These are phyloP conservation scores for Caprella mutica DNA, from an alignment of 2,888 invertebrate genomes.

Conservation along the genomic window DNA sequence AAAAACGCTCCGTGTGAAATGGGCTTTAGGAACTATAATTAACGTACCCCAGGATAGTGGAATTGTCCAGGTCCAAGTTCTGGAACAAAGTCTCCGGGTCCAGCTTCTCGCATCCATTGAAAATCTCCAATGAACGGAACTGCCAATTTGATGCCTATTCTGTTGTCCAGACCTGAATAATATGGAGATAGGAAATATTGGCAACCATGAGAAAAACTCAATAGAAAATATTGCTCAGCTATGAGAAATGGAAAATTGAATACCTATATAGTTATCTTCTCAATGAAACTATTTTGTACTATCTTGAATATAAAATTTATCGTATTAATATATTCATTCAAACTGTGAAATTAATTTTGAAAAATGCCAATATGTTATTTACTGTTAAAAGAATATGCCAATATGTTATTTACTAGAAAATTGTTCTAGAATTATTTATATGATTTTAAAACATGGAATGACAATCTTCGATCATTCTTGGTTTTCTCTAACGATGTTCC, in stretches of 20 bases:
- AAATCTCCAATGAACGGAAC: conserved; percentile 30
- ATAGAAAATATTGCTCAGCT: too few species aligned
- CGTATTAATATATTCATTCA: too few species aligned
- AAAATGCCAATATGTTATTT: too few species aligned
- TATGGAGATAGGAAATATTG: background rate
- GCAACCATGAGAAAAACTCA: background rate
- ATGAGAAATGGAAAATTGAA: background rate
- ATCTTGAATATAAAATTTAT: too few species aligned
- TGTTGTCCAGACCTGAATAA: conserved; percentile 20
- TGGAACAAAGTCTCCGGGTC: conserved; percentile 23
- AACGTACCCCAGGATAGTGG: conserved; percentile 26
- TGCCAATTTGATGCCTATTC: conserved; percentile 20
- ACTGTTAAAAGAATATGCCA: too few species aligned
- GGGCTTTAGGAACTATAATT: background rate
- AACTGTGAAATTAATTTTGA: too few species aligned
- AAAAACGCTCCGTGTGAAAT: background rate
- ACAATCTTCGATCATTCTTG: too few species aligned
- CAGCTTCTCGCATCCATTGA: conserved; percentile 26
- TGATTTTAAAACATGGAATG: too few species aligned
- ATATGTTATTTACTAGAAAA: too few species aligned
- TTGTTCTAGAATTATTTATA: too few species aligned
- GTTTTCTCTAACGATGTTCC: too few species aligned
- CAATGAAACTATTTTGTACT: too few species aligned
- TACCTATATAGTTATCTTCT: background rate
- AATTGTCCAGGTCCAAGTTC: conserved; percentile 29